Conservation (phyloP, 1,140 invertebrate genomes). For the Procambarus clarkii region DNA sequence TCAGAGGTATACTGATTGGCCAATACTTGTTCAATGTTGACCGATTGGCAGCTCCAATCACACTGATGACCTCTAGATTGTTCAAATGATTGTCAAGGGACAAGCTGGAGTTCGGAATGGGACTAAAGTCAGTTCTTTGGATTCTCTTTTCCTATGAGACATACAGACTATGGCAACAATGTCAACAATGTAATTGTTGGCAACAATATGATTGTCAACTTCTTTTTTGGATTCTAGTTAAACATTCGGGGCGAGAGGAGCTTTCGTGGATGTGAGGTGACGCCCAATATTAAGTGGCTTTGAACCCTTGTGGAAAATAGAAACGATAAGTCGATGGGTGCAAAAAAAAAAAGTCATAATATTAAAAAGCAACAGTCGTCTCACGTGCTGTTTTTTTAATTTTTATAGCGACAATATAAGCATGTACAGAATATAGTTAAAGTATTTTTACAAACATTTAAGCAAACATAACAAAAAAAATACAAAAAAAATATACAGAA, state of each 20-base stretch:
- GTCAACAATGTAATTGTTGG: too few relatives aligned
- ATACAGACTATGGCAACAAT: slow-evolving; percentile 36
- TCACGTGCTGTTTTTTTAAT: background rate
- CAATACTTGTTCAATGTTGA: background rate
- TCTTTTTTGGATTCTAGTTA: slow-evolving; percentile 33
- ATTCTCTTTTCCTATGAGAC: slow-evolving; percentile 37
- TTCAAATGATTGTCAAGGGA: background rate
- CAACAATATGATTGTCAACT: too few relatives aligned
- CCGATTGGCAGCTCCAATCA: background rate
- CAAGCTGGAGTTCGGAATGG: background rate
- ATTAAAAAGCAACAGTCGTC: background rate
- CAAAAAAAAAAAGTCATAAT: background rate
- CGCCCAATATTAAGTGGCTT: background rate
- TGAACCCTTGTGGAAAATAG: background rate
- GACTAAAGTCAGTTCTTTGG: background rate
- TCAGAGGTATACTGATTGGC: background rate
- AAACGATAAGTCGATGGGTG: background rate
- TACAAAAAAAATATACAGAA: background rate
- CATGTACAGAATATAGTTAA: background rate
- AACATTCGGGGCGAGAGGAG: slow-evolving; percentile 3
- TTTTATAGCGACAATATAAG: background rate
- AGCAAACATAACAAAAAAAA: background rate
- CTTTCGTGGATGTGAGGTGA: background rate
- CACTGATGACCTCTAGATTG: background rate
- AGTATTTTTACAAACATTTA: background rate